Evolutionary conservation across 2,113 vertebrate genomes (phyloP), one percentile per base, ranked within the genome.

Genomic region (Entomyzon cyanotis): DNA sequence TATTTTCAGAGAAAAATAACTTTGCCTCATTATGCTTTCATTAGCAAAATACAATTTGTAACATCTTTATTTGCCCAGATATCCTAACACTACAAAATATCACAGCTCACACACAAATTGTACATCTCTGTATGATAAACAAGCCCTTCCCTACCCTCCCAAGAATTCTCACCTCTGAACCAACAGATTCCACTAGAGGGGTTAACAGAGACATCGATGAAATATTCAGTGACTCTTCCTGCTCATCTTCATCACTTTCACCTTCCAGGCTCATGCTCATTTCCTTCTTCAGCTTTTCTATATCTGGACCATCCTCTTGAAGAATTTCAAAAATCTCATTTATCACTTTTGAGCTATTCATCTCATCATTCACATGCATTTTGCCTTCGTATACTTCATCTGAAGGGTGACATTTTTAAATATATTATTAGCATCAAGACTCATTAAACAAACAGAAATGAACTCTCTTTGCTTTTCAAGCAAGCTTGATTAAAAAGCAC

Each of bases 151-250:
- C 37, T 21, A 77, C 3, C 21, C 10, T 67, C 87, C 8, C 13
- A 35, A 42, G 24, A 81, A 25, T 27, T 47, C 97, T 98, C 80
- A 98, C 98, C 97, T 99, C 98, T 69, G 99, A 98, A 96, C 98
- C 98, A 85, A 99, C 99, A 3, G 99, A 99, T 96, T 99, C 99
- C n/a, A 97, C 98, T 65, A 99, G 93, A 2, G 99, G 99, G n/a
- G 98, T 94, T 53, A 99, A 98, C n/a, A 99, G 95, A 58, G 99
- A 99, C 99, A 99, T 99, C 4, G 99, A 99, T 41, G 99, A 99
- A 97, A 99, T 99, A 77, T 99, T 99, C 74, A 99, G 94, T 5
- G 98, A 97, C 80, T 99, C 99, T 90, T 98, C 98, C 42, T 97
- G 97, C 25, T 98, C 96, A 67, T 96, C 97, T 19, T 97, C 97